Evolutionary conservation across 2,113 vertebrate genomes (phyloP), one percentile per base, ranked within the genome.

Genomic region (Trematocara variabile): DNA sequence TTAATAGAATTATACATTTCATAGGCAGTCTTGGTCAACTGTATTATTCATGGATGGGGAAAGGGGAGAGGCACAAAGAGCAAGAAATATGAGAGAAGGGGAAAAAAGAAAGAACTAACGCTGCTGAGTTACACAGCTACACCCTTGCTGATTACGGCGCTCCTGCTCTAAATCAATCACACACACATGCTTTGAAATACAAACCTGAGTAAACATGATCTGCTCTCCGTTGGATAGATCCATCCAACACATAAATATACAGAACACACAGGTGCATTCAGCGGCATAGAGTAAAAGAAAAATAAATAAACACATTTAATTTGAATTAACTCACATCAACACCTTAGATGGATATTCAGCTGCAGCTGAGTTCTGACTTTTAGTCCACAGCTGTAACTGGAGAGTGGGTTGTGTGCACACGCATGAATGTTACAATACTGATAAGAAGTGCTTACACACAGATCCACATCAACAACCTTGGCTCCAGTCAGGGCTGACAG

Each of bases 1-100:
- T 63, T 25, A 14, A 11, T 9, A n/a, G 58, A 48, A 34, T 37
- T 18, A 18, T 3, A 53, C 73, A 80, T 89, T 89, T 90, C 81
- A 86, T 16, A 63, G 78, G 75, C 84, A 85, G 83, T 82, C 83
- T 68, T 44, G 75, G 65, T 73, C 5, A 5, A 65, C 75, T 89
- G 81, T 89, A 90, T 94, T 91, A 90, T 90, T 89, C 68, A 92
- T 94, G 88, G 44, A 7, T 56, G 56, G 88, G 73, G 87, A 88
- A 52, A 77, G 83, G 46, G 56, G 68, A 54, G 55, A 39, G 52
- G 25, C 34, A 53, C 7, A 33, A 77, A 60, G 33, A 41, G 75
- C 46, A 41, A 81, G 22, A 82, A 22, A n/a, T 39, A 55, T 9
- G 18, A 53, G 7, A 52, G 8, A 41, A n/a, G 53, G 6, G 8